phyloP scores from a whole-genome alignment of 1,140 invertebrate species.

The Drosophila mayri region DNA sequence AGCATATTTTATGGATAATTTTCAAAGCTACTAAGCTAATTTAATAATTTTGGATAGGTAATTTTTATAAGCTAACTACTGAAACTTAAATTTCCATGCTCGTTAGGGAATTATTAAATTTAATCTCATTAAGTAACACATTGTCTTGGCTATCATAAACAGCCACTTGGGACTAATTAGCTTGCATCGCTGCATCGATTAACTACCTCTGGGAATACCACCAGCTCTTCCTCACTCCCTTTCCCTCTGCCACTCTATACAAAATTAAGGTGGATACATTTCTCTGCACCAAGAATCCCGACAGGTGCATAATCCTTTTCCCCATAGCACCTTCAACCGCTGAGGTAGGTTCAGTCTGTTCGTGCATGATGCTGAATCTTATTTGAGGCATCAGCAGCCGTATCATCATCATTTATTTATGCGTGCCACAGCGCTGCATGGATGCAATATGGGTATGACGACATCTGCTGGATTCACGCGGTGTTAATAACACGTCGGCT shows the following conservation, averaged over 20 bases:
- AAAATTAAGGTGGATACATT: constrained; percentile 3
- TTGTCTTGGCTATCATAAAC: constrained; percentile 1
- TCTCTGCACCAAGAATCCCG: background rate
- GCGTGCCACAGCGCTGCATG: constrained; percentile 53
- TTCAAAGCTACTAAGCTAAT: too few species aligned
- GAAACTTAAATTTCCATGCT: background rate
- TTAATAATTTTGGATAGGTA: too few species aligned
- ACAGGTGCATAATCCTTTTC: constrained; percentile 29
- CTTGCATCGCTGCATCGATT: constrained; percentile 31
- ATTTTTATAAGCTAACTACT: background rate
- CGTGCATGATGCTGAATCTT: constrained; percentile 69
- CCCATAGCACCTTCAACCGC: constrained; percentile 13
- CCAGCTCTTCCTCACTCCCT: background rate
- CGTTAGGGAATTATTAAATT: background rate
- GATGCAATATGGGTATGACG: constrained; percentile 54
- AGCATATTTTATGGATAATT: too few species aligned
- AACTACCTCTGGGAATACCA: constrained; percentile 16
- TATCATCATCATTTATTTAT: constrained; percentile 78
- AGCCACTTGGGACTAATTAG: constrained; percentile 28
- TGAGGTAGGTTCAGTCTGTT: constrained; percentile 23
- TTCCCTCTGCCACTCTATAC: too few species aligned
- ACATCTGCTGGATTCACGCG: constrained; percentile 64
- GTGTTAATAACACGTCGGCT: constrained; percentile 74
- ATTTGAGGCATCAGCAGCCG: constrained; percentile 51
- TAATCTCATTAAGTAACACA: constrained; percentile 1